Conservation (phyloP, 2,113 vertebrate species). For the Sinocyclocheilus maitianheensis region DNA sequence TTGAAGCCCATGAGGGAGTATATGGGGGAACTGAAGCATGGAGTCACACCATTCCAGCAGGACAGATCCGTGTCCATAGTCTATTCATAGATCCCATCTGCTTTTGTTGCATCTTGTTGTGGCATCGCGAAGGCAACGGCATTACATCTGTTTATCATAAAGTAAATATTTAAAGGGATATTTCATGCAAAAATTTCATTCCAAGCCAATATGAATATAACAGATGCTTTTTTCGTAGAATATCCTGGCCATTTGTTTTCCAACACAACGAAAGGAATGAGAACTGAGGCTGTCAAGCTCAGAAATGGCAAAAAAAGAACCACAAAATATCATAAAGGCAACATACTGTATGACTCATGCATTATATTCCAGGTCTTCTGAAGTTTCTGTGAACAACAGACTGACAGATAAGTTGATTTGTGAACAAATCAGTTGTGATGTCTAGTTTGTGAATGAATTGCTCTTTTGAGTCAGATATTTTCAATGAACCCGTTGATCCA, state of each 20-base stretch:
- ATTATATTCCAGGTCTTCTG: not conserved
- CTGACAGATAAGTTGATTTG: not conserved
- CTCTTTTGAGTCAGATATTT: not conserved
- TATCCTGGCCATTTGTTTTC: not conserved
- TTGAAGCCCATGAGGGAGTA: conserved; percentile 40
- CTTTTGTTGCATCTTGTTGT: conserved; percentile 44
- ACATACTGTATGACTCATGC: not conserved
- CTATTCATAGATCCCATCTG: conserved; percentile 61
- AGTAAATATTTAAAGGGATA: conserved; percentile 1
- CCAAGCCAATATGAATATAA: not conserved
- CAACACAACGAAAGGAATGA: not conserved
- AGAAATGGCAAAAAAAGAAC: not conserved
- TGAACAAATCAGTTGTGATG: not conserved
- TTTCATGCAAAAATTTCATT: not conserved
- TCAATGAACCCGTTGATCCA: not conserved
- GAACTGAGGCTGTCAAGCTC: not conserved
- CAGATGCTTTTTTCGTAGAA: not conserved
- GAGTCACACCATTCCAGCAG: conserved; percentile 51
- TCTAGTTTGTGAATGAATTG: not conserved
- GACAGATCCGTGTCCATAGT: conserved; percentile 39
- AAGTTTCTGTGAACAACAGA: not conserved
- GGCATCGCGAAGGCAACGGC: conserved; percentile 7
- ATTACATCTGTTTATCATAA: conserved; percentile 35
- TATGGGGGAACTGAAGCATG: conserved; percentile 42
- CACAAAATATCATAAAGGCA: not conserved